Evolutionary conservation across 2,888 invertebrate species (phyloP).

Genomic region (Erannis defoliaria): DNA sequence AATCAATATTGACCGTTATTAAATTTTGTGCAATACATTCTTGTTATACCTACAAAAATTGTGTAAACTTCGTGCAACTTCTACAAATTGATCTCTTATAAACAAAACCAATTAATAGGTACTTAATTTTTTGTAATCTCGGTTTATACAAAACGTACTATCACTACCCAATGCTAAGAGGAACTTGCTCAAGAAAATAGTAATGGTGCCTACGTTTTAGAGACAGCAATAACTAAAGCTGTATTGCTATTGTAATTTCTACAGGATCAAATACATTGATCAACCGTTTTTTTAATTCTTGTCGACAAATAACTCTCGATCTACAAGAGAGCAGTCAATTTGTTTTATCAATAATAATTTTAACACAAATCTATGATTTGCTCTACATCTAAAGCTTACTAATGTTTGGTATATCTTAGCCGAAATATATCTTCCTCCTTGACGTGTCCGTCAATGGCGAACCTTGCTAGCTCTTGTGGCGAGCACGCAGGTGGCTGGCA

Average conservation of each 20-base stretch:
- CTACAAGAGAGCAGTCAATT: not conserved
- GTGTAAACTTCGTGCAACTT: not conserved
- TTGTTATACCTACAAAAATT: constrained; percentile 5
- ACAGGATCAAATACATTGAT: constrained; percentile 8
- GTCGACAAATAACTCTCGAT: constrained; percentile 2
- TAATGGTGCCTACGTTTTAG: constrained; percentile 31
- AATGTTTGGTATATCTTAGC: constrained; percentile 31
- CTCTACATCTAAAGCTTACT: constrained; percentile 4
- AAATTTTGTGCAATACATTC: constrained; percentile 7
- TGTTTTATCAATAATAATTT: not conserved
- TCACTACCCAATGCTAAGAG: constrained; percentile 17
- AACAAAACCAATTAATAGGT: constrained; percentile 8
- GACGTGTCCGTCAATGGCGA: no score
- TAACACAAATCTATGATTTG: constrained; percentile 5
- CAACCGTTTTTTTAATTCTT: not conserved
- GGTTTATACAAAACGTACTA: constrained; percentile 1
- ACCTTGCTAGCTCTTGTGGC: no score
- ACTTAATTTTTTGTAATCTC: not conserved
- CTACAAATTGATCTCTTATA: constrained; percentile 3
- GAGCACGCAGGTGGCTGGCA: no score
- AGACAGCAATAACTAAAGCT: constrained; percentile 7
- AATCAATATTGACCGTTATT: constrained; percentile 2
- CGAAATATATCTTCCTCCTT: no score
- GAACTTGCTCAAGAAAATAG: constrained; percentile 26
- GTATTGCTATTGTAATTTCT: constrained; percentile 6